phyloP scores from a whole-genome alignment of 2,113 vertebrate species.

The Fregetta grallaria region DNA sequence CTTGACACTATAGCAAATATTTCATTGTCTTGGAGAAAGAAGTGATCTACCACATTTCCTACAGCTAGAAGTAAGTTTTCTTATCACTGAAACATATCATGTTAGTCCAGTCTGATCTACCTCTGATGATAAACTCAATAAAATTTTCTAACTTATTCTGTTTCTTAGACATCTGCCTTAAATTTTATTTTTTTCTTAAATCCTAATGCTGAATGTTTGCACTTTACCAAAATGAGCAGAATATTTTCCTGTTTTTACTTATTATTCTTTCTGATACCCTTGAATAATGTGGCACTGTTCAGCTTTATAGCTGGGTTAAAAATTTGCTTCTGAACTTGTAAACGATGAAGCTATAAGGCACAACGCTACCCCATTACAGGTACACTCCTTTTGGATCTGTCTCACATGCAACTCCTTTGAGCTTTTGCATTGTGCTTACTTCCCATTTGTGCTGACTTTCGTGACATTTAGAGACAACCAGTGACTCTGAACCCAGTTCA shows the following conservation, averaged over 20 bases:
- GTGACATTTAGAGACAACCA: background rate
- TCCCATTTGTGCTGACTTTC: background rate
- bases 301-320: background rate
- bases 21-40: background rate
- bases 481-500: background rate
- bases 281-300: background rate
- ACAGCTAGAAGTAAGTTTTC: background rate
- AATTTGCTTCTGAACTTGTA: background rate
- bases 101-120: background rate
- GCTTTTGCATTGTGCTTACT: background rate
- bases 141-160: background rate
- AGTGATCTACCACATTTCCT: background rate
- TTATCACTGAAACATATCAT: background rate
- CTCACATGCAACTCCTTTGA: background rate
- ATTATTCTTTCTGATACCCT: background rate
- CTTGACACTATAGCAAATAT: background rate
- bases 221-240: background rate
- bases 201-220: background rate
- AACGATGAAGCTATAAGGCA: background rate
- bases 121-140: background rate
- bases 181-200: background rate
- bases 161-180: background rate
- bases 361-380: accelerated
- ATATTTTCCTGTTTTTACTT: background rate
- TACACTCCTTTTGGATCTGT: background rate